Conservation (phyloP, 2,113 vertebrate genomes). For the Scopus umbretta region DNA sequence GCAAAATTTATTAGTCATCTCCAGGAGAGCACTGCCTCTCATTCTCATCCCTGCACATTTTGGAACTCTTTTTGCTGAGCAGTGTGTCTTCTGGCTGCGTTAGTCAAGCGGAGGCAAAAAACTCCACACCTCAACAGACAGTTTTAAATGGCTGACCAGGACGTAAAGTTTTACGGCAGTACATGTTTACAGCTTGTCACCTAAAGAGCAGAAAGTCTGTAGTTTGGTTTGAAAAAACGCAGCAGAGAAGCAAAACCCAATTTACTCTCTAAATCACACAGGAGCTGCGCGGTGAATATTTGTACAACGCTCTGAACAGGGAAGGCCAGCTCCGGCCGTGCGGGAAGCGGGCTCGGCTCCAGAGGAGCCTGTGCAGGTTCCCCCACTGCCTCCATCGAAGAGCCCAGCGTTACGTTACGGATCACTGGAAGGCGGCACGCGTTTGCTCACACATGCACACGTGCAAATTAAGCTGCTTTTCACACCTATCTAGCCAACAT, state of each 20-base stretch:
- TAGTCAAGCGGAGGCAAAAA: not conserved
- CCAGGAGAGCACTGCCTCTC: not conserved
- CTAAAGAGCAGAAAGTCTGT: not conserved
- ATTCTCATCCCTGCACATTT: not conserved
- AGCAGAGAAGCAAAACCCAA: not conserved
- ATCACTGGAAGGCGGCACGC: fast-evolving
- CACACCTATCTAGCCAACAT: not conserved
- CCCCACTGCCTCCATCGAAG: fast-evolving
- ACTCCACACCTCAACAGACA: not conserved
- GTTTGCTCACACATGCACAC: not conserved
- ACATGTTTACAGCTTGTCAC: not conserved
- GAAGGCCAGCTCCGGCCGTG: not conserved
- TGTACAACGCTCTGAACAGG: too few species aligned
- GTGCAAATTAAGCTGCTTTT: not conserved
- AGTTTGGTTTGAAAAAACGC: not conserved
- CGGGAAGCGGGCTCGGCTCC: not conserved
- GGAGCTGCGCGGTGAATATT: not conserved
- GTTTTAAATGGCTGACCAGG: not conserved
- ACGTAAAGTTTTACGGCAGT: not conserved
- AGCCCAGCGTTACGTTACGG: not conserved
- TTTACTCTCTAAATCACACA: not conserved
- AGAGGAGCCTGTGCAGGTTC: not conserved
- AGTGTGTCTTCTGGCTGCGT: not conserved
- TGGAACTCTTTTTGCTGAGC: not conserved
- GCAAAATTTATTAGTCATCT: too few species aligned